Conservation (phyloP, 2,888 invertebrate species). For the Amphipyra tragopoginis region DNA sequence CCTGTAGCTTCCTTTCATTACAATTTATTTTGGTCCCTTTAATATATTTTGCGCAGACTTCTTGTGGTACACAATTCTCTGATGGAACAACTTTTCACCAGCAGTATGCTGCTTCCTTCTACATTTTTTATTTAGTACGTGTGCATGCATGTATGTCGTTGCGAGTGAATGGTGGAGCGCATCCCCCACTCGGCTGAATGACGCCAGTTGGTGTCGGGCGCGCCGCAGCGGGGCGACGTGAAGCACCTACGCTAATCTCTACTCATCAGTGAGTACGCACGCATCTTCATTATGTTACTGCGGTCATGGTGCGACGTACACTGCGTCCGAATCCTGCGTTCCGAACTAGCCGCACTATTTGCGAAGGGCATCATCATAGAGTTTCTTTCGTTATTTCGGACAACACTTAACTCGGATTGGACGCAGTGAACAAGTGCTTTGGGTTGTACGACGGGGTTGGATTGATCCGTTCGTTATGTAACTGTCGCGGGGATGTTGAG, state of each 20-base stretch:
- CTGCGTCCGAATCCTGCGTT: background rate
- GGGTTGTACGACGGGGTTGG: background rate
- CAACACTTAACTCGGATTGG: background rate
- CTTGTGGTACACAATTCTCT: background rate
- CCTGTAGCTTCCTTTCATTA: background rate
- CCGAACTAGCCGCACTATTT: too few species aligned
- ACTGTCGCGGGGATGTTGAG: conserved; percentile 1
- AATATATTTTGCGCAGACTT: background rate
- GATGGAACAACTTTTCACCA: conserved; percentile 18
- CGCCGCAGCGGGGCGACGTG: conserved; percentile 35
- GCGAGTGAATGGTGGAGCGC: conserved; percentile 70
- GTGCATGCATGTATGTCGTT: conserved; percentile 44
- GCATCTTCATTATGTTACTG: conserved; percentile 20
- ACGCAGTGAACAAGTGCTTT: background rate
- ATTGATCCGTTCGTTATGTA: too few species aligned
- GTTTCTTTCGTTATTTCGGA: too few species aligned
- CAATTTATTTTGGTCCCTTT: background rate
- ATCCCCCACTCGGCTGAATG: conserved; percentile 75
- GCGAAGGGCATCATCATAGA: too few species aligned
- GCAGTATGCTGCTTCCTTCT: conserved; percentile 20
- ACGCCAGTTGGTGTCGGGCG: conserved; percentile 69
- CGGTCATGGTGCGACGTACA: conserved; percentile 11
- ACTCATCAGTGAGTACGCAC: conserved; percentile 52
- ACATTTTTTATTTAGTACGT: conserved; percentile 6
- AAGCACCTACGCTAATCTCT: conserved; percentile 16